Evolutionary conservation across 1,140 invertebrate genomes (phyloP).

Genomic region (Eumeta japonica): DNA sequence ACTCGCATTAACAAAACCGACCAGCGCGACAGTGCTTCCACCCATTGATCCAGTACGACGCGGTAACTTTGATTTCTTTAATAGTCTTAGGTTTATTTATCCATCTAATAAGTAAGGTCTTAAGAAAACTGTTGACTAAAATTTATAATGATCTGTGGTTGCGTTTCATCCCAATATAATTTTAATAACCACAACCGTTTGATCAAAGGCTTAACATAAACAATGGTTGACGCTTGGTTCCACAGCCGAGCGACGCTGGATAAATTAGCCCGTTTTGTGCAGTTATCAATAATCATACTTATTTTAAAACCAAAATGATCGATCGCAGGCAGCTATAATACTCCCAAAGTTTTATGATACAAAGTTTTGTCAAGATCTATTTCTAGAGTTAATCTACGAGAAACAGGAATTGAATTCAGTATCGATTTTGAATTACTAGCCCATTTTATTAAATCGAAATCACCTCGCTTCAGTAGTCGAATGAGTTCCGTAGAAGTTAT

Average conservation of each 20-base stretch:
- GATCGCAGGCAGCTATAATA: conserved; percentile 3
- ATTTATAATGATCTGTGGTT: conserved; percentile 6
- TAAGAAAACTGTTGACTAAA: conserved; percentile 9
- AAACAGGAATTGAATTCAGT: conserved; percentile 9
- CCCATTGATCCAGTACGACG: conserved; percentile 9
- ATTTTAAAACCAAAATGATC: conserved; percentile 8
- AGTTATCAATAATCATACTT: neutral
- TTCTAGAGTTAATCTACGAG: conserved; percentile 1
- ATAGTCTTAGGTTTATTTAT: too few species aligned
- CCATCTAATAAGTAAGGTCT: too few species aligned
- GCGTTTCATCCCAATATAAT: conserved; percentile 12
- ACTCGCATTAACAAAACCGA: conserved; percentile 16
- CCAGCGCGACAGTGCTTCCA: conserved; percentile 6
- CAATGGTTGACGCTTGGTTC: conserved; percentile 8
- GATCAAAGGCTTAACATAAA: conserved; percentile 10
- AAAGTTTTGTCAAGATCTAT: conserved; percentile 7
- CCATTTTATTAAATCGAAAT: conserved; percentile 16
- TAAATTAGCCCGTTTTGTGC: conserved; percentile 12
- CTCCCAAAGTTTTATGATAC: conserved; percentile 9
- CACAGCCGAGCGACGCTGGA: conserved; percentile 10
- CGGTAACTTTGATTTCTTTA: conserved; percentile 10
- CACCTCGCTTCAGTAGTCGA: conserved; percentile 8
- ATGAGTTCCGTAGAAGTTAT: too few species aligned
- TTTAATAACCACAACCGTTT: conserved; percentile 9
- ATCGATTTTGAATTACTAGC: conserved; percentile 11